Evolutionary conservation across 2,797 vertebrate genomes (phyloP).

Genomic region (Cryptoblepharus egeriae): DNA sequence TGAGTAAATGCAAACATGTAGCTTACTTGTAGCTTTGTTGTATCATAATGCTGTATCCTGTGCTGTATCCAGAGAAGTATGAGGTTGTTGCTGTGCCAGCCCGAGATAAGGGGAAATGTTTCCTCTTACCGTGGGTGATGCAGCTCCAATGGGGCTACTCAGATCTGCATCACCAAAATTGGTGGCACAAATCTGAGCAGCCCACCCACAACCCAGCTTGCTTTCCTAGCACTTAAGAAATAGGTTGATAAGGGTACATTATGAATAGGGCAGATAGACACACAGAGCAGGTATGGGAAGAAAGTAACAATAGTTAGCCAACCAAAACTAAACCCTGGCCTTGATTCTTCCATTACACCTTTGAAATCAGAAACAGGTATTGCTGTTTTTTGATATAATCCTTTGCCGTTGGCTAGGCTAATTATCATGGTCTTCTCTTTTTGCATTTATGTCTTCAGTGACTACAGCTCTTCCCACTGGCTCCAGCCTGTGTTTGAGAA

Average conservation of each 20-base stretch:
- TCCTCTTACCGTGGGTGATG: no score
- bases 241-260: background rate
- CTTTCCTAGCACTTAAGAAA: background rate
- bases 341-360: background rate
- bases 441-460: background rate
- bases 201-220: no score
- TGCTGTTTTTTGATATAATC: background rate
- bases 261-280: background rate
- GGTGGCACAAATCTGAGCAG: no score
- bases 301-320: background rate
- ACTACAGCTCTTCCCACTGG: background rate
- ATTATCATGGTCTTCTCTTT: background rate
- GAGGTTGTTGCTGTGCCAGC: no score
- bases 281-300: background rate
- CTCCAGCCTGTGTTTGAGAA: background rate
- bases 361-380: background rate
- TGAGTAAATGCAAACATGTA: no score
- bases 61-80: no score
- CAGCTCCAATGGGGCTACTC: no score
- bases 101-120: no score
- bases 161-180: no score
- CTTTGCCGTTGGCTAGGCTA: background rate
- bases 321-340: background rate
- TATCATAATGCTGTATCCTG: no score
- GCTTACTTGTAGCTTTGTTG: no score